These are phyloP conservation scores for Vidua chalybeata DNA, from an alignment of 2,113 vertebrate species.

Conservation along the genomic window DNA sequence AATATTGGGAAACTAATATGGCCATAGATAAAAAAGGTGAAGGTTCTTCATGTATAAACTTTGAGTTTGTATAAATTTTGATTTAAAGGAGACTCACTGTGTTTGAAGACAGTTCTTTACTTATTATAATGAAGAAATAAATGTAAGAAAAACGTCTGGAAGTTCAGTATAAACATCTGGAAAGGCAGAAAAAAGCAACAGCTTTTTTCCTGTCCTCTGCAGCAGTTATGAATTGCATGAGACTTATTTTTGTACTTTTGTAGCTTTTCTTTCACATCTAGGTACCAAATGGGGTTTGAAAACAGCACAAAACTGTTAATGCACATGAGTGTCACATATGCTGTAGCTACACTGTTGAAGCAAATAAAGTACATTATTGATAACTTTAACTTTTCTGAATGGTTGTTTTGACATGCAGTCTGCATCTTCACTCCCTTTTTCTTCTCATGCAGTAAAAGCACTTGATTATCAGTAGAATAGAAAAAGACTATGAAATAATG, in stretches of 20 bases:
- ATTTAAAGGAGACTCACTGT: neutral
- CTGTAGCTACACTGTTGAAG: neutral
- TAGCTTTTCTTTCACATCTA: neutral
- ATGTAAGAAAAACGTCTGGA: conserved; percentile 9
- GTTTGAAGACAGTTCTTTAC: neutral
- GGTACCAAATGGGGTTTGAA: neutral
- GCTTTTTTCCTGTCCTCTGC: neutral
- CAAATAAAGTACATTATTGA: neutral
- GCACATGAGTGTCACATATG: neutral
- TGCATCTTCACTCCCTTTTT: neutral
- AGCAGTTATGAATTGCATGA: neutral
- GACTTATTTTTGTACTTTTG: neutral
- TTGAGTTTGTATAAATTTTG: neutral
- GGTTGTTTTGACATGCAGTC: neutral
- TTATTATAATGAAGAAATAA: neutral
- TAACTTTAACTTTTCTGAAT: neutral
- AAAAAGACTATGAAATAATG: neutral
- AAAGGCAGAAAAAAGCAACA: neutral
- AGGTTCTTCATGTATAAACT: neutral
- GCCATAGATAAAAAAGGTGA: neutral
- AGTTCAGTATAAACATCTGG: conserved; percentile 22
- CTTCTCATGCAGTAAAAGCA: neutral
- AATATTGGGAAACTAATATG: neutral
- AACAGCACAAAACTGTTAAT: neutral
- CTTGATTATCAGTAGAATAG: neutral